Conservation (phyloP, 2,797 vertebrate species). For the Sylvia borin region DNA sequence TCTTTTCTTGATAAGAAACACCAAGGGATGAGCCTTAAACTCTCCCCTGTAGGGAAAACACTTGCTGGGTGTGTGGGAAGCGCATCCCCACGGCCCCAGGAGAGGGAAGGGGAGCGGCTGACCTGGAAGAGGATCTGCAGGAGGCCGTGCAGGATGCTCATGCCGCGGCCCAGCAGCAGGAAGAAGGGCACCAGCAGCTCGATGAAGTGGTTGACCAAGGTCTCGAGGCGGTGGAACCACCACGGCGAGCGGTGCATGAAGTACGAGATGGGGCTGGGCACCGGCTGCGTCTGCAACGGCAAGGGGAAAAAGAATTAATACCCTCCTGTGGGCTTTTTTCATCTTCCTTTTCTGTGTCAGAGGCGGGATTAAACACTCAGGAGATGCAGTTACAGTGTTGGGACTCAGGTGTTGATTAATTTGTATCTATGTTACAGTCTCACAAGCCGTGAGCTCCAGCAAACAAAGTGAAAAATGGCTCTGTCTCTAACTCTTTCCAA, state of each 20-base stretch:
- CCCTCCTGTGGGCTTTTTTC: not conserved
- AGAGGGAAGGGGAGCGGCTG: not conserved
- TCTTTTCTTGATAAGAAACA: too few relatives aligned
- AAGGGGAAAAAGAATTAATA: not conserved
- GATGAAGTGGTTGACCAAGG: slow-evolving; percentile 87
- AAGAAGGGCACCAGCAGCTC: slow-evolving; percentile 91
- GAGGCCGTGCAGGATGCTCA: slow-evolving; percentile 82
- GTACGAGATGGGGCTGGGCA: slow-evolving; percentile 93
- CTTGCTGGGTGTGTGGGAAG: too few relatives aligned
- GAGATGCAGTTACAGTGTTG: not conserved
- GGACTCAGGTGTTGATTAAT: not conserved
- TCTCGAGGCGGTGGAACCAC: slow-evolving; percentile 92
- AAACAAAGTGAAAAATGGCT: not conserved
- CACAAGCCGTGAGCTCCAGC: not conserved
- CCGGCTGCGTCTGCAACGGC: slow-evolving; percentile 86
- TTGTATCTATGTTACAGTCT: not conserved
- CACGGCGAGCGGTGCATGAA: slow-evolving; percentile 89
- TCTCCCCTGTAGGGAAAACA: too few relatives aligned
- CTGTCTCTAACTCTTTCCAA: not conserved
- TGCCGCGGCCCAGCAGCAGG: slow-evolving; percentile 85
- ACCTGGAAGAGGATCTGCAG: slow-evolving; percentile 96
- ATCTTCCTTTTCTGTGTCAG: not conserved
- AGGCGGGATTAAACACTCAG: not conserved
- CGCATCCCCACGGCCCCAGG: too few relatives aligned
- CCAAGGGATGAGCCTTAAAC: too few relatives aligned